Base-by-base conservation (phyloP, 2,113 vertebrate species). In the Ceyx cyanopectus region DNA sequence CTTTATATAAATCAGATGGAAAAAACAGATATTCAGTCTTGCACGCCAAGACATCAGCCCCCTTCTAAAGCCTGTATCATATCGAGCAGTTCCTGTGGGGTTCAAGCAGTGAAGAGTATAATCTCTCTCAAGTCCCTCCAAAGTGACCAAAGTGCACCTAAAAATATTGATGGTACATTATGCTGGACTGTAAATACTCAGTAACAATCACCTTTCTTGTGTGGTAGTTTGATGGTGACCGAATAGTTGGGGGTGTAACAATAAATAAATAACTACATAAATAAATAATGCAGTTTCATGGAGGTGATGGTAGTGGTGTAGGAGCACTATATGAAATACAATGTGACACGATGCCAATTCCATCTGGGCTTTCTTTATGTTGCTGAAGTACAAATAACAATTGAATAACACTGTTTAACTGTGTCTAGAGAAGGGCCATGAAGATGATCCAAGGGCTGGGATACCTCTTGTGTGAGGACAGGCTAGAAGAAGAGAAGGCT, bases 11-110 rank as follows among this genome's bases (percentile, higher is more conserved):
- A 89, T 93, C 82, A 95, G 95, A 96, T 97, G 76, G 87, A 91
- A 89, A 83, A 93, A 82, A 22, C 23, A 94, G 96, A 97, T 97
- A 96, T 70, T 79, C 85, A 92, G 61, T 83, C 88, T 69, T 94
- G 94, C 90, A 85, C 91, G 54, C 89, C 88, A 78, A 91, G 93
- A 95, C 86, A 78, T 46, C 93, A 58, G 5, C 82, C 68, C 79
- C 62, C 51, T 96, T 92, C 91, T 61, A 62, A 83, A 91, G 51
- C 40, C 69, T 73, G 63, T 56, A 54, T 94, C 88, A 10, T 92
- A 94, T 95, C 88, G 88, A 89, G 66, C 87, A 58, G 66, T 74
- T 94, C 93, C 95, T 86, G 79, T 90, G 70, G 88, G 90, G 73
- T 72, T 94, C 88, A 77, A 88, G 89, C 95, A 87, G 56, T 14